These are phyloP conservation scores for Hoplostethus mediterraneus DNA, from an alignment of 2,797 vertebrate species.

Conservation along the genomic window DNA sequence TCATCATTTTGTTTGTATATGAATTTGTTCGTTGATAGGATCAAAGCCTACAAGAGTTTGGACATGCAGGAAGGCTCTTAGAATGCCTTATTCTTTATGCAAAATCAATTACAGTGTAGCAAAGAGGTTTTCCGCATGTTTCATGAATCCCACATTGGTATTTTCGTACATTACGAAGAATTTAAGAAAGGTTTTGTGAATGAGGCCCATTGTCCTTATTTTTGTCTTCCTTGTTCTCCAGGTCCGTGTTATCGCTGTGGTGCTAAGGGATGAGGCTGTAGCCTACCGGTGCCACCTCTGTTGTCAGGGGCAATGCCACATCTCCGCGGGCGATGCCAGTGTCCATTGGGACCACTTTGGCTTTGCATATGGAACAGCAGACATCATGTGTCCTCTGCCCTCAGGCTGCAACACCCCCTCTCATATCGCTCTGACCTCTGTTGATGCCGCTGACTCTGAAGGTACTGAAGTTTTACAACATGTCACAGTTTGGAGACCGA, in stretches of 20 bases:
- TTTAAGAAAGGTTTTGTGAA: no score
- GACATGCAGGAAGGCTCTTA: no score
- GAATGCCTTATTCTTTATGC: no score
- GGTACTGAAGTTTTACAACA: conserved; percentile 17
- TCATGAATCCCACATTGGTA: no score
- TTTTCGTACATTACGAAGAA: no score
- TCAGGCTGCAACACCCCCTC: conserved; percentile 38
- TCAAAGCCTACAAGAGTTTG: no score
- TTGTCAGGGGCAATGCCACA: conserved; percentile 26
- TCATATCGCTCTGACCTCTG: conserved; percentile 54
- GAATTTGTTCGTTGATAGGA: no score
- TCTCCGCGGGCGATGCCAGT: not conserved
- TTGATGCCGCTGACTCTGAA: not conserved
- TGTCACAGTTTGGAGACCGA: no score
- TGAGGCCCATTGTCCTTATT: not conserved
- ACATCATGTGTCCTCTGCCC: conserved; percentile 64
- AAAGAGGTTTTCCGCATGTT: no score
- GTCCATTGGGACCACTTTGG: conserved; percentile 57
- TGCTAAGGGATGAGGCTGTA: conserved; percentile 21
- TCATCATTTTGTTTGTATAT: no score
- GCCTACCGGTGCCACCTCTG: conserved; percentile 58
- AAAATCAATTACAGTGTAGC: no score
- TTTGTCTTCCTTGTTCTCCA: conserved; percentile 4
- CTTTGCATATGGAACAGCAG: conserved; percentile 67
- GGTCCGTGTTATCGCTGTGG: conserved; percentile 56